Evolutionary conservation across 2,888 invertebrate species (phyloP), one percentile per base, ranked within the genome.

Genomic region (Pseudococcus longispinus): DNA sequence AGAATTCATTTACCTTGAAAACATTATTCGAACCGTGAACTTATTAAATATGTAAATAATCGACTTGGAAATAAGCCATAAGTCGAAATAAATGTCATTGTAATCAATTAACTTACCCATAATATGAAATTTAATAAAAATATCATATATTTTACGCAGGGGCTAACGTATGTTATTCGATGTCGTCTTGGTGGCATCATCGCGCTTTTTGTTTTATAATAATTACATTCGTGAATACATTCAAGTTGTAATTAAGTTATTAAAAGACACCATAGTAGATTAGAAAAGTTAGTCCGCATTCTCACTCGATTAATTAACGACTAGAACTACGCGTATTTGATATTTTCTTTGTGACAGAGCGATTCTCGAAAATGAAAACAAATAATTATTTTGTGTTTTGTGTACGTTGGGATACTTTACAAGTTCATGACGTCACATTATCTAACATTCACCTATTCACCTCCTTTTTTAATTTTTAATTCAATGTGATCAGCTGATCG

Each of bases 111-210:
- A 93, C 95, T 93, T 91, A 96, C 96, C 97, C 96, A 97, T 91
- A 96, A 96, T 89, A 96, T 92, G 90, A 97, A 96, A 92, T 97
- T 97, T 89, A 96, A 93, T 90, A 96, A 92, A 91, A 97, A 97
- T 91, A 97, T 95, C 92, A 96, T 94, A 91, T 97, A 97, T 91
- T 97, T 97, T 84, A 96, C 95, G 91, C 95, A 96, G 83, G 96
- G 94, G 91, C 95, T 96, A 89, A 96, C 95, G 90, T 95, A 95
- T 2, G 95, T 95, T 90, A 95, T 95, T 91, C 95, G 89, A 65
- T 86, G 88, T 46, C 89, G 87, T 87, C 89, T 88, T 87, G 89
- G 88, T 88, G 89, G 88, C 89, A 89, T 89, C 85, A 85, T 87
- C 29, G 13, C 37, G 4, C 2, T 29, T n/a, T 18, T 37, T 80